Base-by-base conservation (phyloP, 30 jellyfish, hydroid and myxozoan species). In the Cassiopea andromeda region DNA sequence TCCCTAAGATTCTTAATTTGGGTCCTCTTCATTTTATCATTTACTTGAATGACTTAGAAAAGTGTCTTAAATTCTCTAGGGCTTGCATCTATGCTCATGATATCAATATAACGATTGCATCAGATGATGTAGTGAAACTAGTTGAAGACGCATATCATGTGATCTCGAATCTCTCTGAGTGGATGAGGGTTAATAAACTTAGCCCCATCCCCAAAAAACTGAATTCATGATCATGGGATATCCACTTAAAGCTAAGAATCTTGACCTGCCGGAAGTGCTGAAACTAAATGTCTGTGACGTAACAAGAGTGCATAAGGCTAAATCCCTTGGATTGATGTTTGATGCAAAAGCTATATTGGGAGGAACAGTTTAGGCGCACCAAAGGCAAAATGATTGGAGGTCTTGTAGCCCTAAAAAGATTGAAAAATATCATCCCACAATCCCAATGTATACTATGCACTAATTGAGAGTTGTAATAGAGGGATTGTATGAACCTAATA, bases 51-150 rank as follows among this genome's bases (percentile, higher is more conserved):
- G 94, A 66, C 89, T 61, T 75, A 15, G 93, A 73, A 59, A 69
- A 60, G 77, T 75, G 89, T 76, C 81, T 76, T 61, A 48, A 86
- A 60, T 48, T 64, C 88, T 77, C 89, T 60, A 14, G 68, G 81
- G 89, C 87, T 73, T 58, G 86, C 93, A 85, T 85, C 72, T 85
- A 49, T 50, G 88, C 93, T 72, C 88, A 85, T 64, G 93, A 75
- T 38, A 60, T 84, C 91, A 70, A 69, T 12, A n/a, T 69, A 70
- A 69, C 75, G 68, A 69, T 83, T 70, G 91, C 91, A 47, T 68
- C 91, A 13, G 44, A 50, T 19, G 71, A 69, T 60, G n/a, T 67
- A 67, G 81, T 58, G 61, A 69, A 82, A 69, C 71, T 82, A 68
- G 70, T 64, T 60, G 73, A 69, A 69, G 73, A 60, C 44, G 71